These are phyloP conservation scores for Scatophagus argus DNA, from an alignment of 2,113 vertebrate species.

Conservation along the genomic window DNA sequence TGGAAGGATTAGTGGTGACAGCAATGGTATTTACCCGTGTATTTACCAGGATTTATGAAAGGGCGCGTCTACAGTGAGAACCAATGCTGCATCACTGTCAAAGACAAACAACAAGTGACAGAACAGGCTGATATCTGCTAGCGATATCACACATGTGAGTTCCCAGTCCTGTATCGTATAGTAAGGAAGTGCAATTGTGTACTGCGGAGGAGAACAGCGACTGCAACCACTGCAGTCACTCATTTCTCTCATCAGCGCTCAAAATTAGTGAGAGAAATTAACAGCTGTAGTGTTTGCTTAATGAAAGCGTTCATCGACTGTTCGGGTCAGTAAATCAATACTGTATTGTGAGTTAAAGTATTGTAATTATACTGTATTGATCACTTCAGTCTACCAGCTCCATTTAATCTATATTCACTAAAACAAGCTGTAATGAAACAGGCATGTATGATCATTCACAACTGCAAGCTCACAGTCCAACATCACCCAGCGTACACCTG, in stretches of 20 bases:
- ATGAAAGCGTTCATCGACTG: slow-evolving; percentile 4
- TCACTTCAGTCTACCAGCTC: slow-evolving; percentile 1
- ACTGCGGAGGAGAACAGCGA: neutral
- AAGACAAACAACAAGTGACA: neutral
- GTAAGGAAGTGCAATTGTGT: neutral
- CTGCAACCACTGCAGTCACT: neutral
- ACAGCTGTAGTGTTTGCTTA: slow-evolving; percentile 7
- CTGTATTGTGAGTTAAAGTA: neutral
- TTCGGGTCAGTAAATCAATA: slow-evolving; percentile 16
- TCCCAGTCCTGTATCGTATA: neutral
- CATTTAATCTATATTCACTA: neutral
- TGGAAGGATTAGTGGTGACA: neutral
- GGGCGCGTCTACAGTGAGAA: neutral
- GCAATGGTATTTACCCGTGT: slow-evolving; percentile 16
- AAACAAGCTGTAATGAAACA: slow-evolving; percentile 4
- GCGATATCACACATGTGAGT: slow-evolving; percentile 25
- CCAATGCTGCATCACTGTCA: slow-evolving; percentile 18
- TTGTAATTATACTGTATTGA: slow-evolving; percentile 28
- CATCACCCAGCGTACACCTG: neutral
- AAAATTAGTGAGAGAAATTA: neutral
- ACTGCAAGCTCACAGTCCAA: neutral
- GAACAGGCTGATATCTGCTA: slow-evolving; percentile 2
- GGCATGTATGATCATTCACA: neutral
- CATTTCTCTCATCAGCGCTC: neutral
- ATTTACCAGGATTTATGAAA: slow-evolving; percentile 5